phyloP scores from a whole-genome alignment of 2,113 vertebrate genomes.

The Lepus timidus region DNA sequence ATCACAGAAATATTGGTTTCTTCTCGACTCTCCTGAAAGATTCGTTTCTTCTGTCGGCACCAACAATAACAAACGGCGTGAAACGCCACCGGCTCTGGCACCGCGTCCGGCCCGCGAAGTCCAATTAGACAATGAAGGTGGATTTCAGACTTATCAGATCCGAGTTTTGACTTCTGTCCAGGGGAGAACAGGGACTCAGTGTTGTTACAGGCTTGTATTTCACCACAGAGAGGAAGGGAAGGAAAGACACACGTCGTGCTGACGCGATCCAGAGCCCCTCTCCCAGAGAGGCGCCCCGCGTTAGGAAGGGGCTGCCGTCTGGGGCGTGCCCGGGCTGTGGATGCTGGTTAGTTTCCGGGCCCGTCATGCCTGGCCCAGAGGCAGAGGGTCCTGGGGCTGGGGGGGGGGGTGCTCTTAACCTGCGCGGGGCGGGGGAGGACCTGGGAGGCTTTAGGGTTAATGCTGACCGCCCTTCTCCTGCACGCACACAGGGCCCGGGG shows the following conservation, averaged over 20 bases:
- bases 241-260: conserved; percentile 86
- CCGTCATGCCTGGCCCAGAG: background rate
- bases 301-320: conserved; percentile 86
- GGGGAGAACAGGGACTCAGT: conserved; percentile 87
- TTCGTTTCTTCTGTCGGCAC: conserved; percentile 71
- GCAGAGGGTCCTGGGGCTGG: background rate
- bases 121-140: conserved; percentile 86
- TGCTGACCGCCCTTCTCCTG: background rate
- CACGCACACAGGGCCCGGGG: background rate
- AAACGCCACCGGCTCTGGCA: conserved; percentile 74
- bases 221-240: conserved; percentile 86
- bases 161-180: conserved; percentile 88
- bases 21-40: conserved; percentile 66
- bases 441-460: no score
- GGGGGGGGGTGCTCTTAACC: rapidly evolving
- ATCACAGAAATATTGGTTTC: conserved; percentile 50
- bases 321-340: background rate
- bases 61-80: conserved; percentile 58
- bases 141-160: conserved; percentile 87
- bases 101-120: conserved; percentile 80
- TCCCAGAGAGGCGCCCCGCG: conserved; percentile 83
- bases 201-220: conserved; percentile 86
- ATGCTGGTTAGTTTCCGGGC: conserved; percentile 50
- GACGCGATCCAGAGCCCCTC: conserved; percentile 84
- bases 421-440: background rate